Evolutionary conservation across 2,113 vertebrate genomes (phyloP).

Genomic region (Ia io): DNA sequence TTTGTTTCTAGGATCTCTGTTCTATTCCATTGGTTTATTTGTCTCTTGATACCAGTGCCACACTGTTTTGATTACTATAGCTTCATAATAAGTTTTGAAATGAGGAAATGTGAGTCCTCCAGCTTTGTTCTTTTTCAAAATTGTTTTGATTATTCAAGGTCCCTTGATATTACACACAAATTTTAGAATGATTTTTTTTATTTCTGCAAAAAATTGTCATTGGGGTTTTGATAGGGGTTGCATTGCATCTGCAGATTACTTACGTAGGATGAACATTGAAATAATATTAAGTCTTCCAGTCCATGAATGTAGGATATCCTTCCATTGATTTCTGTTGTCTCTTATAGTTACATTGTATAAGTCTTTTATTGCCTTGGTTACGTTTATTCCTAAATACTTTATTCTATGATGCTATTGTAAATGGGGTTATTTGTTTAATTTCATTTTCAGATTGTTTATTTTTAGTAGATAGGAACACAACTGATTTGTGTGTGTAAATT

Average conservation of each 20-base stretch:
- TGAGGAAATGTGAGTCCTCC: background rate
- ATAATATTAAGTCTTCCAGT: background rate
- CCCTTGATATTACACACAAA: background rate
- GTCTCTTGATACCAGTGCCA: background rate
- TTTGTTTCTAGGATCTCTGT: background rate
- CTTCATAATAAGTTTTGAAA: background rate
- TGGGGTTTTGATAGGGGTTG: background rate
- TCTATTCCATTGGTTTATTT: background rate
- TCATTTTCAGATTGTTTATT: background rate
- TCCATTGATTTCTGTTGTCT: background rate
- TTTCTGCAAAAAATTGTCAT: background rate
- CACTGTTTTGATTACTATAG: background rate
- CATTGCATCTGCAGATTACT: background rate
- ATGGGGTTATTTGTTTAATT: background rate
- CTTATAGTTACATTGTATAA: background rate
- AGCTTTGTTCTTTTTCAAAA: background rate
- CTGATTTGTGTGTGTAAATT: background rate
- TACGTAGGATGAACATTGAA: background rate
- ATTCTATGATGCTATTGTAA: background rate
- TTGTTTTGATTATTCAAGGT: background rate
- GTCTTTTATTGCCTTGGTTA: background rate
- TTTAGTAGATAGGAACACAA: background rate
- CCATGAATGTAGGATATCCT: background rate
- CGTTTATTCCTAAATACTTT: constrained; percentile 12
- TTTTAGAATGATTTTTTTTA: background rate